Evolutionary conservation across 2,797 vertebrate species (phyloP), one percentile per base, ranked within the genome.

Genomic region (Phoeniculus purpureus): DNA sequence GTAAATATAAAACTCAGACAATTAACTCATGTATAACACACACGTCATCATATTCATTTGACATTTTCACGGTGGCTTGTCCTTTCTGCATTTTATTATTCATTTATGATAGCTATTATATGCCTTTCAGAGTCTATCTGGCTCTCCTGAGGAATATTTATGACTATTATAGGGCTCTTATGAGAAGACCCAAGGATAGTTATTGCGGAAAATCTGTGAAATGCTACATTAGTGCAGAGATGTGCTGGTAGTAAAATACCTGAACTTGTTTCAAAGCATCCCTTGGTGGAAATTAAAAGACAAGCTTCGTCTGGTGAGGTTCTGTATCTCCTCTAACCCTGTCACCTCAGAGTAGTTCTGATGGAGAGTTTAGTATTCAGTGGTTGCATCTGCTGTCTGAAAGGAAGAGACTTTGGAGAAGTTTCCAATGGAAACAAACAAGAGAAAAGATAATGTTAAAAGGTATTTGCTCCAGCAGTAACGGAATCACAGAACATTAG

Each of bases 31-130:
- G 86, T 94, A 89, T 94, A 96, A 94, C 92, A 97, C 87, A 97
- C 91, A 94, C 54, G 95, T 97, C 97, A 97, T 97, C 96, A 96
- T 95, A 96, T 97, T 97, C 97, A 96, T 97, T 97, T 97, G 96
- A 97, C 95, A 97, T 97, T 98, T 98, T 97, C 97, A 94, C 96
- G 95, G 96, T 94, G 96, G 87, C 96, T 97, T 97, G 96, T 98
- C 97, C 96, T 97, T 97, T 97, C 95, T 96, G 92, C 94, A 94
- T 97, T 98, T 98, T 98, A 98, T 97, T 98, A 98, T 98, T 98
- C 97, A 98, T 98, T 98, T 98, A 98, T 97, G 97, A 97, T 96
- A 96, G 97, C 97, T 97, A 97, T 98, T 97, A 98, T 95, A 96
- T 95, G 93, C 91, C 95, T 98, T 97, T 97, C 96, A 96, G 96